Percentiles rank a stretch among this genome's conserved stretches.
Conservation (phyloP, 2,888 invertebrate genomes). For the Tenthredo distinguenda region DNA sequence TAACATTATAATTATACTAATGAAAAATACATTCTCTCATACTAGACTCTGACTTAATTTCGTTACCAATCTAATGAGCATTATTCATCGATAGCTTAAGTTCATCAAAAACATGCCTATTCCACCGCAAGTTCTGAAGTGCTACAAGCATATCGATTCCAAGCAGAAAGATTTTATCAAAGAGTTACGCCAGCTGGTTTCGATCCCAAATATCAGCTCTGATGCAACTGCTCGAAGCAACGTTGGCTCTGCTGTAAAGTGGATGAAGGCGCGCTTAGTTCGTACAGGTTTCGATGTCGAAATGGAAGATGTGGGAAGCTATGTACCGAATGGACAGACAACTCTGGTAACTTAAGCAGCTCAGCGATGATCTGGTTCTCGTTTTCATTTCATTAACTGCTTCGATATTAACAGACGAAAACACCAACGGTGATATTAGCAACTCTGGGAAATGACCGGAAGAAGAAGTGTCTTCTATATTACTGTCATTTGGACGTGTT, state of each 20-base stretch:
- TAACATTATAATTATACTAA: slow-evolving; percentile 19
- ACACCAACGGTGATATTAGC: slow-evolving; percentile 76
- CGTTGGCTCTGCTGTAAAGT: slow-evolving; percentile 72
- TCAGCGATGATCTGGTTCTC: neutral
- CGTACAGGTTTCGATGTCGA: slow-evolving; percentile 76
- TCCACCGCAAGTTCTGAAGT: slow-evolving; percentile 73
- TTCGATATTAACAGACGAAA: slow-evolving; percentile 62
- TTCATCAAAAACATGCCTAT: slow-evolving; percentile 64
- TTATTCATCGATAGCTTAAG: neutral
- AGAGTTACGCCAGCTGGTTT: slow-evolving; percentile 73
- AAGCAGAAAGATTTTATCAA: slow-evolving; percentile 69
- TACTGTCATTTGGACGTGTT: slow-evolving; percentile 78
- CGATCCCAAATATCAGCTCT: slow-evolving; percentile 75
- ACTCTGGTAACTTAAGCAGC: slow-evolving; percentile 45
- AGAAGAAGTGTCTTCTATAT: slow-evolving; percentile 75
- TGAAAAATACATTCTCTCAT: slow-evolving; percentile 24
- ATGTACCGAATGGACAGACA: slow-evolving; percentile 70
- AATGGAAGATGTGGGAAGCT: slow-evolving; percentile 74
- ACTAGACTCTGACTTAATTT: slow-evolving; percentile 5
- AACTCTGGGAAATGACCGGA: slow-evolving; percentile 69
- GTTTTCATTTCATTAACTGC: neutral
- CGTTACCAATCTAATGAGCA: neutral
- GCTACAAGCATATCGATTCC: slow-evolving; percentile 76
- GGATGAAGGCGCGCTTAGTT: slow-evolving; percentile 75
- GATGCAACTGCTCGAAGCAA: slow-evolving; percentile 69